phyloP scores from a whole-genome alignment of 2,113 vertebrate genomes.

The Cebidichthys violaceus region DNA sequence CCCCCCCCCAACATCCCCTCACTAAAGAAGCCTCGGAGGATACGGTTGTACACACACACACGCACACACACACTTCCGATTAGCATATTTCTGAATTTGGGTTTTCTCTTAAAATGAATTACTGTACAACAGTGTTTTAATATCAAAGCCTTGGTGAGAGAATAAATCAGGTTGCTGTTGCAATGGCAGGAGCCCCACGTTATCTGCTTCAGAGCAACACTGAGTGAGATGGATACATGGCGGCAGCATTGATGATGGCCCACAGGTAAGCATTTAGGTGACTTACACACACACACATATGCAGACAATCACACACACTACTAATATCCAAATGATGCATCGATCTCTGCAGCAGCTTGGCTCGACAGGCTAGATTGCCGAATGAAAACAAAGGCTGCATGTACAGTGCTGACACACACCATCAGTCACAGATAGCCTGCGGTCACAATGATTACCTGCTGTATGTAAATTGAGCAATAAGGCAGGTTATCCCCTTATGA shows the following conservation, averaged over 20 bases:
- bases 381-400: conserved; percentile 77
- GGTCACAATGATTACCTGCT: conserved; percentile 71
- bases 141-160: conserved; percentile 60
- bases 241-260: conserved; percentile 62
- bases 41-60: conserved; percentile 38
- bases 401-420: conserved; percentile 73
- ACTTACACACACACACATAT: conserved; percentile 31
- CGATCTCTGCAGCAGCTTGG: conserved; percentile 65
- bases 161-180: conserved; percentile 53
- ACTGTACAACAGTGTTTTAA: conserved; percentile 64
- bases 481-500: conserved; percentile 69
- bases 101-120: conserved; percentile 63
- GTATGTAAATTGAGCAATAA: conserved; percentile 79
- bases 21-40: conserved; percentile 36
- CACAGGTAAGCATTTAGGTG: conserved; percentile 66
- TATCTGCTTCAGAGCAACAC: conserved; percentile 30
- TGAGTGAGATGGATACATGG: conserved; percentile 62
- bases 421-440: conserved; percentile 76
- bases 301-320: conserved; percentile 40
- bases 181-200: conserved; percentile 33
- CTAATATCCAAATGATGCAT: conserved; percentile 59
- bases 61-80: conserved; percentile 46
- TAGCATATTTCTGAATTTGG: conserved; percentile 62
- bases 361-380: conserved; percentile 59
- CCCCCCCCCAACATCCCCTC: conserved; percentile 43